phyloP scores from a whole-genome alignment of 30 jellyfish, hydroid and myxozoan species.

The Cassiopea andromeda region DNA sequence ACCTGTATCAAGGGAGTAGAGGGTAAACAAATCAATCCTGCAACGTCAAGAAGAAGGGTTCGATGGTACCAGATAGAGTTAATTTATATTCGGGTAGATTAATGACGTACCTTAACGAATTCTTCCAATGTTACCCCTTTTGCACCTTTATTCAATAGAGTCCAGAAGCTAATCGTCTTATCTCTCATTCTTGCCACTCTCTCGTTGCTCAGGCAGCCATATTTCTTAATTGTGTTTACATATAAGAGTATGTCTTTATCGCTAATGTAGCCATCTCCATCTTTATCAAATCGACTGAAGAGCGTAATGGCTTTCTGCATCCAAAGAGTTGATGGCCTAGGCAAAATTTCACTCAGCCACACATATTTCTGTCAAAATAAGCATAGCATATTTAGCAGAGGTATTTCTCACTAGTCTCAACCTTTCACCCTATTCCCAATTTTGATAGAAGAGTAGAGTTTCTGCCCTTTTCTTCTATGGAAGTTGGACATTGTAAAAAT shows the following conservation, averaged over 20 bases:
- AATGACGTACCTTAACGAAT: constrained; percentile 50
- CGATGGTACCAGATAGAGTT: too few species aligned
- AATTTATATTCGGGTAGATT: not conserved
- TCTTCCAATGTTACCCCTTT: constrained; percentile 47
- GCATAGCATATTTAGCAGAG: not conserved
- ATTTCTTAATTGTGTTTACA: constrained; percentile 48
- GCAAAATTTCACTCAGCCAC: constrained; percentile 58
- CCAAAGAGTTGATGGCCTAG: constrained; percentile 64
- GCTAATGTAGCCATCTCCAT: constrained; percentile 55
- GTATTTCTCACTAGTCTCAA: too few species aligned
- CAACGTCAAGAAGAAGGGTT: too few species aligned
- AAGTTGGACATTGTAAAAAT: too few species aligned
- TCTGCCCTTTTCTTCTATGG: too few species aligned
- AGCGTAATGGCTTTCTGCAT: constrained; percentile 50
- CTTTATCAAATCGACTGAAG: constrained; percentile 59
- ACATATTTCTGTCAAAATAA: constrained; percentile 26
- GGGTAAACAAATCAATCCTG: too few species aligned
- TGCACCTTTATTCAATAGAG: constrained; percentile 54
- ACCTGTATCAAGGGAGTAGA: too few species aligned
- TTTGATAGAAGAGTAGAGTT: too few species aligned
- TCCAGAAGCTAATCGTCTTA: constrained; percentile 63
- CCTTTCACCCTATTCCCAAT: too few species aligned
- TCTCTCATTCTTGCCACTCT: constrained; percentile 60
- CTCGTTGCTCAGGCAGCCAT: constrained; percentile 56
- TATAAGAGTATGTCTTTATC: constrained; percentile 36